Conservation (phyloP, 2,888 invertebrate genomes). For the Ferdinandea cuprea region DNA sequence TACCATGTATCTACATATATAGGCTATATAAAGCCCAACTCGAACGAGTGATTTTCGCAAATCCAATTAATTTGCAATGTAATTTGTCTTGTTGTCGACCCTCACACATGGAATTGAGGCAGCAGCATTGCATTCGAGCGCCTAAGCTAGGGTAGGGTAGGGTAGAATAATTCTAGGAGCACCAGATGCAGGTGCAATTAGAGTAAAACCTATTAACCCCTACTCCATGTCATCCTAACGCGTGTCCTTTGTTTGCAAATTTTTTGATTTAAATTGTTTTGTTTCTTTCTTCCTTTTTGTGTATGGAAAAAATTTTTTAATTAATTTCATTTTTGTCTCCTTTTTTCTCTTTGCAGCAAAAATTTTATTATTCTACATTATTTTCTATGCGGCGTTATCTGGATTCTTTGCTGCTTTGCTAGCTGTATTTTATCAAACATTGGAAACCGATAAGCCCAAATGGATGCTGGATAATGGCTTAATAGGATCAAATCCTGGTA, state of each 20-base stretch:
- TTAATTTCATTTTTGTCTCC: constrained; percentile 24
- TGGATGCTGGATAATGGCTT: constrained; percentile 94
- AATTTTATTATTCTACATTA: constrained; percentile 96
- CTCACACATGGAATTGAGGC: background rate
- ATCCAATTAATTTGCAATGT: constrained; percentile 50
- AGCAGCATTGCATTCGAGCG: too few species aligned
- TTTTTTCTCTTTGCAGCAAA: constrained; percentile 88
- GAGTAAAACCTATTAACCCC: background rate
- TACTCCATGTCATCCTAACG: background rate
- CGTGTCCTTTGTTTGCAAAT: too few species aligned
- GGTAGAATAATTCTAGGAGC: background rate
- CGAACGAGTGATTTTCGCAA: constrained; percentile 20
- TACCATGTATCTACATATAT: background rate
- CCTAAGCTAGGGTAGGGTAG: constrained; percentile 18
- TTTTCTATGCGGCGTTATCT: constrained; percentile 96
- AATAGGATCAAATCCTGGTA: constrained; percentile 97
- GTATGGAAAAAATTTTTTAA: constrained; percentile 4
- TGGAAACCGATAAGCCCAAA: constrained; percentile 93
- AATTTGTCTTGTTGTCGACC: constrained; percentile 13
- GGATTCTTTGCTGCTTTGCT: constrained; percentile 98
- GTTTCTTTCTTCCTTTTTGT: background rate
- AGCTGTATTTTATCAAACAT: constrained; percentile 96
- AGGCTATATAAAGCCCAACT: background rate
- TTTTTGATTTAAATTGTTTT: too few species aligned
- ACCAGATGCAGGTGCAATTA: background rate